Evolutionary conservation across 2,888 invertebrate genomes (phyloP).

Genomic region (Tenthredo mesomela): DNA sequence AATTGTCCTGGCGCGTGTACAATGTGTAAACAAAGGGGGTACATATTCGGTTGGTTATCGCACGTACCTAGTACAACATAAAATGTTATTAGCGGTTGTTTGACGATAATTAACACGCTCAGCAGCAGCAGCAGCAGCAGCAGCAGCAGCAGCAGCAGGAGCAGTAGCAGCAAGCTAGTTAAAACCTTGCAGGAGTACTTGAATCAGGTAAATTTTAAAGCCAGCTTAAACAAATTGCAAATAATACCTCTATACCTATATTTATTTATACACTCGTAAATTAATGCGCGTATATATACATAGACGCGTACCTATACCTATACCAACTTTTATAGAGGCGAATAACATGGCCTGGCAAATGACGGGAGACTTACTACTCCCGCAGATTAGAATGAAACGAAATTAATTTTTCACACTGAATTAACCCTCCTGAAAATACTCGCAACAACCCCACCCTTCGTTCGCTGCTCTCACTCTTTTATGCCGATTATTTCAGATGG

Average conservation of each 20-base stretch:
- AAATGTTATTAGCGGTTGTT: slow-evolving; percentile 27
- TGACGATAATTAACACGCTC: slow-evolving; percentile 23
- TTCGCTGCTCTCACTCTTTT: neutral
- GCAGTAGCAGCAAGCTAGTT: neutral
- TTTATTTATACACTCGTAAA: neutral
- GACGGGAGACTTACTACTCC: neutral
- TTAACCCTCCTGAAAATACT: slow-evolving; percentile 52
- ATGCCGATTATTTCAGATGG: neutral
- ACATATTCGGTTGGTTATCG: slow-evolving; percentile 14
- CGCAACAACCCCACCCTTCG: slow-evolving; percentile 39
- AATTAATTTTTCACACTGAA: slow-evolving; percentile 57
- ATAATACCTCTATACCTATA: neutral
- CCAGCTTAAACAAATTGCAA: slow-evolving; percentile 25
- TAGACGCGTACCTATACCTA: neutral
- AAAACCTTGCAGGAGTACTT: neutral
- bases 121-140: no score
- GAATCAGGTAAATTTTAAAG: slow-evolving; percentile 11
- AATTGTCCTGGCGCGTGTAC: neutral
- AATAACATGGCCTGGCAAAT: slow-evolving; percentile 5
- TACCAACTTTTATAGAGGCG: neutral
- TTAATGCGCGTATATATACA: neutral
- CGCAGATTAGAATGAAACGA: slow-evolving; percentile 48
- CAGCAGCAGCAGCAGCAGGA: no score
- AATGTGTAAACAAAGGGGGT: neutral
- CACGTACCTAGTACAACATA: slow-evolving; percentile 14